Percentiles rank a stretch among this genome's conserved stretches.
These are phyloP conservation scores for Elachura formosa DNA, from an alignment of 2,113 vertebrate species.

Conservation along the genomic window DNA sequence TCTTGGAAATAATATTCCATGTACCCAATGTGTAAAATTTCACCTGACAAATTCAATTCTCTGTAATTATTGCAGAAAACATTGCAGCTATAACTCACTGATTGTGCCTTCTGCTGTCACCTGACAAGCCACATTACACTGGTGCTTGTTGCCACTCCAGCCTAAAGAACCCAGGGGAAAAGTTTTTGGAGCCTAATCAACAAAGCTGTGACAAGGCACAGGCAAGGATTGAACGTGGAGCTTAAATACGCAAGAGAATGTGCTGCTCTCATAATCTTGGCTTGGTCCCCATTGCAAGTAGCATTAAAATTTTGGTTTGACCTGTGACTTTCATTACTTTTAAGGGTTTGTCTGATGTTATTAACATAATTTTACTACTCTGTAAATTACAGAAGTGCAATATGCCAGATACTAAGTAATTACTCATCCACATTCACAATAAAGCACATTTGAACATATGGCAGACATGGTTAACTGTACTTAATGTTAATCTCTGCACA, in stretches of 20 bases:
- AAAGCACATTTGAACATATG: constrained; percentile 26
- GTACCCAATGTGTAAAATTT: neutral
- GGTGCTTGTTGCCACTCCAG: neutral
- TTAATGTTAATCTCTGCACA: constrained; percentile 47
- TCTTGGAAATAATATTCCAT: neutral
- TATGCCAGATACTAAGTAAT: neutral
- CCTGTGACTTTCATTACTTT: constrained; percentile 3
- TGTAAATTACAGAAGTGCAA: constrained; percentile 20
- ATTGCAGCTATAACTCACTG: neutral
- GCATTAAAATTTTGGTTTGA: constrained; percentile 18
- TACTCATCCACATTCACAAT: constrained; percentile 13
- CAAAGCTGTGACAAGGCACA: neutral
- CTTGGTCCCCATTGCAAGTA: neutral
- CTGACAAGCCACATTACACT: neutral
- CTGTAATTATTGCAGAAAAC: neutral
- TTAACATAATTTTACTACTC: constrained; percentile 18
- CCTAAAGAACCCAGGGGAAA: neutral
- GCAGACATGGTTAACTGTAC: constrained; percentile 27
- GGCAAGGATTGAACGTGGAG: neutral
- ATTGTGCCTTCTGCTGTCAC: neutral
- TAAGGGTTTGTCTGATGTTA: constrained; percentile 14
- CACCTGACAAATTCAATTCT: neutral
- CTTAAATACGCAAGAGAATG: neutral
- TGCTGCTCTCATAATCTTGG: neutral
- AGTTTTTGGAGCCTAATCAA: neutral